Evolutionary conservation across 2,113 vertebrate species (phyloP), one percentile per base, ranked within the genome.

Genomic region (Heloderma charlesbogerti): DNA sequence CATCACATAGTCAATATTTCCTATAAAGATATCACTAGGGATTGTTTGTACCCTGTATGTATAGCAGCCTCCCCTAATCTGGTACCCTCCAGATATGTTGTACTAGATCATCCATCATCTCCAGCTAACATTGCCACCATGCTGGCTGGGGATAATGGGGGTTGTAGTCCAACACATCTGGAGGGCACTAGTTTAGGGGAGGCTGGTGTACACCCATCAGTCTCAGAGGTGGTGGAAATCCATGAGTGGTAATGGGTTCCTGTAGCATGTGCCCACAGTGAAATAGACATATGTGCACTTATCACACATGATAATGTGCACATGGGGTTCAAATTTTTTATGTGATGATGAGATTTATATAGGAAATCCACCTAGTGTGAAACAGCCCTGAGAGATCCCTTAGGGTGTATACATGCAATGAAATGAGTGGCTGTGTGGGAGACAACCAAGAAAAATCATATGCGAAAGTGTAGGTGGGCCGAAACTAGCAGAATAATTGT

Each of bases 361-460:
- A 37, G 71, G 22, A 22, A 60, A 71, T 57, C 27, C 37, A 86
- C 9, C 34, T 63, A 57, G 27, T 57, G 66, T 86, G 45, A 54
- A 80, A 78, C 74, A 67, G 34, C 34, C 25, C 8, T 57, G 10
- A 80, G 27, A 80, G 9, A 86, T 22, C 34, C 15, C 15, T 90
- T 90, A 82, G 74, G 71, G 89, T 69, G 75, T 43, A 43, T 79
- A 54, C 5, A 13, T 69, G 75, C 63, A 90, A 86, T 40, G 27
- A 71, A 71, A 71, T 86, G n/a, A 86, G n/a, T 54, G 66, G 84
- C 48, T 86, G 84, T 86, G 84, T 80, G 75, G 37, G 48, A 57
- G 89, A 80, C 43, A 80, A 90, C 66, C 63, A 80, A 86, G 72
- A 86, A 67, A 69, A 90, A 71, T 83, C 45, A 54, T 79, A 78